Conservation (phyloP, 2,797 vertebrate genomes). For the Benthosema pterotum region DNA sequence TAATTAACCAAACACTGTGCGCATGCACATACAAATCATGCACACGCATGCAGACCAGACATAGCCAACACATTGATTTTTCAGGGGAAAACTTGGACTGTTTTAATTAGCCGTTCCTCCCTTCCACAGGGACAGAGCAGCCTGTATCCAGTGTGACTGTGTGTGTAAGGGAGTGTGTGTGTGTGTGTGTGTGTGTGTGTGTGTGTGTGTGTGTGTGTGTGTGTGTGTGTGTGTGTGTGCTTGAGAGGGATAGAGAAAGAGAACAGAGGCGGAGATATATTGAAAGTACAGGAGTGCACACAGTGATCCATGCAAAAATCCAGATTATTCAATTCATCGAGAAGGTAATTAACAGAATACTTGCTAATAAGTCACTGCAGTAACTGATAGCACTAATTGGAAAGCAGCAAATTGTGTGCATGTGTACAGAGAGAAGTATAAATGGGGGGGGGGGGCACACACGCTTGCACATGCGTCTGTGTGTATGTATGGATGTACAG, state of each 20-base stretch:
- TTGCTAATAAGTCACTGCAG: too few relatives aligned
- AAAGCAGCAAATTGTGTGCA: too few relatives aligned
- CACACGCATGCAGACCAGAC: background rate
- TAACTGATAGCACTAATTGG: too few relatives aligned
- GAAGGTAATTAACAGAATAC: too few relatives aligned
- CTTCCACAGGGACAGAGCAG: constrained; percentile 12
- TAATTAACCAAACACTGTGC: background rate
- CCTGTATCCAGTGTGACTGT: background rate
- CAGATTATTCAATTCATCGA: too few relatives aligned
- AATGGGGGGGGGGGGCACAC: too few relatives aligned
- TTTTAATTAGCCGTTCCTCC: constrained; percentile 55
- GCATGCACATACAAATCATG: background rate
- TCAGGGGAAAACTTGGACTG: constrained; percentile 18
- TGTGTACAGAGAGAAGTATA: too few relatives aligned
- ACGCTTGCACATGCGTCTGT: too few relatives aligned
- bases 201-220: background rate
- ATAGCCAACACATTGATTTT: constrained; percentile 37
- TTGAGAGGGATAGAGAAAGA: constrained; percentile 20
- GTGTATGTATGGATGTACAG: too few relatives aligned
- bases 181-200: background rate
- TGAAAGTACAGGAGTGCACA: too few relatives aligned
- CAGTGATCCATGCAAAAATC: too few relatives aligned
- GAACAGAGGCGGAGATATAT: too few relatives aligned
- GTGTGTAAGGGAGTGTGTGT: background rate
- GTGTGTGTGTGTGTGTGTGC: background rate